A percentile compares a stretch with the other conserved stretches of the same genome.
Conservation (phyloP, 2,888 invertebrate species). For the Tetrapedia diversipes region DNA sequence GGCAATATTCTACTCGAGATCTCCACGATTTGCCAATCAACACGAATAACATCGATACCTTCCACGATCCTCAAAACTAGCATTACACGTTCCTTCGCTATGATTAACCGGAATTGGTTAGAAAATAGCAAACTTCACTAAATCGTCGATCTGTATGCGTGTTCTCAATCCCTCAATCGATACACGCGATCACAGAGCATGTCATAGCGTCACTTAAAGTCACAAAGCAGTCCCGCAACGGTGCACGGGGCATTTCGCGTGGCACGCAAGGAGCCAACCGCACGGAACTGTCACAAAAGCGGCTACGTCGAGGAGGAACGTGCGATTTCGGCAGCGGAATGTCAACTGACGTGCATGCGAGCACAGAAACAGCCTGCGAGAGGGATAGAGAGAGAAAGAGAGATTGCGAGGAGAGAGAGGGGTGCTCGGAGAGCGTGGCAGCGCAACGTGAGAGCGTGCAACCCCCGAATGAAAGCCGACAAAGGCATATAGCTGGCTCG, state of each 20-base stretch:
- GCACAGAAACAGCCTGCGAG: conserved; percentile 37
- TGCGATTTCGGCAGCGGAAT: conserved; percentile 74
- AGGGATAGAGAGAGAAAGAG: conserved; percentile 26
- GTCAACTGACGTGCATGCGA: conserved; percentile 74
- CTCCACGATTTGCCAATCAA: not conserved
- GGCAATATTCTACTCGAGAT: not conserved
- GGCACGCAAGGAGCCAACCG: conserved; percentile 27
- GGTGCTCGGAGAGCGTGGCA: conserved; percentile 64
- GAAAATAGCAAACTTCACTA: conserved; percentile 21
- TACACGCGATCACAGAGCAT: conserved; percentile 18
- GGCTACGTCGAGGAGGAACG: conserved; percentile 53
- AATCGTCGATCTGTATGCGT: conserved; percentile 6
- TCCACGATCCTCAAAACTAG: not conserved
- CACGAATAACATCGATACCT: not conserved
- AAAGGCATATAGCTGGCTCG: conserved; percentile 72
- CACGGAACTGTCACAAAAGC: conserved; percentile 38
- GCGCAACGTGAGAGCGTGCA: conserved; percentile 73
- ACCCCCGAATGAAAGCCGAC: conserved; percentile 77
- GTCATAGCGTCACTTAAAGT: conserved; percentile 34
- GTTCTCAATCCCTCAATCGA: conserved; percentile 17
- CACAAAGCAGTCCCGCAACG: conserved; percentile 29
- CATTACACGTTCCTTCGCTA: conserved; percentile 4
- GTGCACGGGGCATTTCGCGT: conserved; percentile 22
- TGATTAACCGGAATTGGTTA: too few relatives aligned
- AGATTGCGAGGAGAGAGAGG: conserved; percentile 31